Percentiles rank a stretch among this genome's conserved stretches.
Evolutionary conservation across 2,113 vertebrate genomes (phyloP).

Genomic region (Chaenocephalus aceratus): DNA sequence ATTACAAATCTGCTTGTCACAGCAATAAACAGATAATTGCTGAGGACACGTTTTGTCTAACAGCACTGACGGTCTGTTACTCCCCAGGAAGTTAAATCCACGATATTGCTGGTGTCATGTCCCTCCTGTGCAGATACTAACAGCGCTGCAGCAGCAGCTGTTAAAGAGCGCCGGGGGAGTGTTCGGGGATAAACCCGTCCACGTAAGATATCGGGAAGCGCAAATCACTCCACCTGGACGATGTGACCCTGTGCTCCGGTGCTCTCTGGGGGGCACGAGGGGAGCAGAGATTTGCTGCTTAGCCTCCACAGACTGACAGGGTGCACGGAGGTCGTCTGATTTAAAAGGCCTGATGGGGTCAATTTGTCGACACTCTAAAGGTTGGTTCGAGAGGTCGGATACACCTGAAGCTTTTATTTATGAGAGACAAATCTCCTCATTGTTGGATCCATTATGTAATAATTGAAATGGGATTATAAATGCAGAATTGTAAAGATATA

Average conservation of each 20-base stretch:
- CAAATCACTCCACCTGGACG: constrained; percentile 40
- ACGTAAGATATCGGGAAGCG: constrained; percentile 1
- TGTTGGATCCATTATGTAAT: neutral
- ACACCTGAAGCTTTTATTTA: neutral
- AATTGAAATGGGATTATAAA: too few species aligned
- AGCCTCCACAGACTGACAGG: constrained; percentile 21
- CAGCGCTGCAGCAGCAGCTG: constrained; percentile 21
- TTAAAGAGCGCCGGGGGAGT: constrained; percentile 1
- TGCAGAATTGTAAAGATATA: too few species aligned
- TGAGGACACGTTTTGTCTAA: neutral
- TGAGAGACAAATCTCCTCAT: neutral
- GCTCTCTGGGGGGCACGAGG: constrained; percentile 18
- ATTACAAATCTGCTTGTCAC: constrained; percentile 36
- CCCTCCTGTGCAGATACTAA: neutral
- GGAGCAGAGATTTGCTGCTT: constrained; percentile 42
- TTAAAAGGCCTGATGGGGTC: constrained; percentile 33
- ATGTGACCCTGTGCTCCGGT: constrained; percentile 33
- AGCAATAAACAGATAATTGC: constrained; percentile 35
- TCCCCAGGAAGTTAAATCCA: neutral
- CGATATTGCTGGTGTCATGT: neutral
- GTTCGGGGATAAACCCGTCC: constrained; percentile 10
- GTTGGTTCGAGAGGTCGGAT: constrained; percentile 4
- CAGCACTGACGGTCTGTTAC: neutral
- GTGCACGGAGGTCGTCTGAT: constrained; percentile 24
- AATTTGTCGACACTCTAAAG: neutral